Percentiles rank a stretch among this genome's conserved stretches.
These are phyloP conservation scores for Hiodon alosoides DNA, from an alignment of 2,113 vertebrate genomes.

Conservation along the genomic window DNA sequence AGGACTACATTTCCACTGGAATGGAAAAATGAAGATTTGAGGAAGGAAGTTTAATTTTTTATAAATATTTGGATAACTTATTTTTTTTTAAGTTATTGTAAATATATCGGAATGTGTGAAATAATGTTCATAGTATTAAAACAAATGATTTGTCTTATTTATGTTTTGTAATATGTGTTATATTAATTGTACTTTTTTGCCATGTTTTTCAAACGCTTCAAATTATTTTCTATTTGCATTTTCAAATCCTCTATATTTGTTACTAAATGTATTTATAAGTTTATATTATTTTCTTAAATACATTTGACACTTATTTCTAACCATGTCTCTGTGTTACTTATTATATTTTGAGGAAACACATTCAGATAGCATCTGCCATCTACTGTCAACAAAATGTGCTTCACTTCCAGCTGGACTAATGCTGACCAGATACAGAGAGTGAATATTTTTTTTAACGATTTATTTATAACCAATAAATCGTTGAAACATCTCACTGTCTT, in stretches of 20 bases:
- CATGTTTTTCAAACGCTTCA: neutral
- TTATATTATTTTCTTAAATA: slow-evolving; percentile 41
- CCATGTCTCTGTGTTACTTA: slow-evolving; percentile 18
- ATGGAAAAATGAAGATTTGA: slow-evolving; percentile 27
- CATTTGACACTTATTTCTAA: slow-evolving; percentile 36
- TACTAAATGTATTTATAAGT: slow-evolving; percentile 27
- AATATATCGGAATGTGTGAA: slow-evolving; percentile 9
- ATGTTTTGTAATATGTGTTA: slow-evolving; percentile 26
- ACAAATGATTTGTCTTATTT: slow-evolving; percentile 27
- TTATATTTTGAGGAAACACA: neutral
- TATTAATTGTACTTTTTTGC: neutral
- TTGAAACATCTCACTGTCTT: no score
- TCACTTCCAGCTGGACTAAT: neutral
- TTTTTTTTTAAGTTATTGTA: slow-evolving; percentile 22
- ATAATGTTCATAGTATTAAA: slow-evolving; percentile 25
- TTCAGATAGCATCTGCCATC: neutral
- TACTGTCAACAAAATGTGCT: neutral
- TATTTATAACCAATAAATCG: no score
- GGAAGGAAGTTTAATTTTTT: slow-evolving; percentile 10
- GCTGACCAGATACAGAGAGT: no score
- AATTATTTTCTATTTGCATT: slow-evolving; percentile 37
- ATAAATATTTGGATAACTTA: slow-evolving; percentile 13
- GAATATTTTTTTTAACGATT: no score
- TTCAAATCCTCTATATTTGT: slow-evolving; percentile 24
- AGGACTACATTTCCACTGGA: slow-evolving; percentile 9